Base-by-base conservation (phyloP, 2,888 invertebrate species). In the Neoaliturus tenellus region DNA sequence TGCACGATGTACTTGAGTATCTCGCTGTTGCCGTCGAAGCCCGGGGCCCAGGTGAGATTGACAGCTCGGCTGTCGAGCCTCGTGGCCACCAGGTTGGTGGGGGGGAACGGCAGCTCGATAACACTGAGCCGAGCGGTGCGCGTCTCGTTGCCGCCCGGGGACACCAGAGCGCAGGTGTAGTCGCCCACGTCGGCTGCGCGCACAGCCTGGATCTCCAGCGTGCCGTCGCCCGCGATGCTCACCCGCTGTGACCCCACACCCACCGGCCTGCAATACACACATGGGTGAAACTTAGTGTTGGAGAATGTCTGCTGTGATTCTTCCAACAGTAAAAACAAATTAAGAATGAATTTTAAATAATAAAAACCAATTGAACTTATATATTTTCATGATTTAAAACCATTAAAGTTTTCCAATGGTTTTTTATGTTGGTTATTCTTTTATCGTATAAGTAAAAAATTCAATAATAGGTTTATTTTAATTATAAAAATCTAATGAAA, bases 21-120 rank as follows among this genome's bases (percentile, higher is more conserved):
- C 12, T 98, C 97, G 89, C 98, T 98, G 90, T 99, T 99, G 82
- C 99, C 99, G 91, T 99, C 98, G 90, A 99, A 99, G 35, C 98
- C 98, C 0, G 98, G 96, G 14, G 96, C 96, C 99, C 99, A 99
- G 25, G 95, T 95, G 2, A 99, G 95, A 89, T 98, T 97, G 86
- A 99, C 96, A 35, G 96, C 96, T 89, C 94, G 93, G 1, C 93
- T 92, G 17, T 93, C 92, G 5, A 93, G 92, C 86, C 95, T 92
- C 83, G 91, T 91, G 0, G 98, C 98, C 87, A 94, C 93, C 0
- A 97, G 96, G 89, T 97, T 96, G 69, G 95, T 95, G 0, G 99
- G 99, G 33, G 98, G 95, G 89, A 97, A 97, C 0, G 99, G 99
- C 87, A 99, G 92, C 91, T 99, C 99, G 88, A 99, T 98, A 88